phyloP scores from a whole-genome alignment of 2,113 vertebrate genomes.

The Tautogolabrus adspersus region DNA sequence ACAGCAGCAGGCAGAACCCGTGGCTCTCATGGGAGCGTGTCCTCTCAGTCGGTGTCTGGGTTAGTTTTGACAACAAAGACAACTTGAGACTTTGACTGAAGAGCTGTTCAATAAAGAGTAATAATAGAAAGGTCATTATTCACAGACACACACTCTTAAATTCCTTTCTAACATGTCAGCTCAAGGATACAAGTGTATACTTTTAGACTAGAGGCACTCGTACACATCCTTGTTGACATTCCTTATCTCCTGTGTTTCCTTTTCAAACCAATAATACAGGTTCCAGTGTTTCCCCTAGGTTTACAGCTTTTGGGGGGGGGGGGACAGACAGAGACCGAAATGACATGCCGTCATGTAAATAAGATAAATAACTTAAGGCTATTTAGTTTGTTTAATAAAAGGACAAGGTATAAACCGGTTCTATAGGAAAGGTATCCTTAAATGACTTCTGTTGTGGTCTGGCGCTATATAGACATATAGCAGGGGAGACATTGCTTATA shows the following conservation, averaged over 20 bases:
- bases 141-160: not conserved
- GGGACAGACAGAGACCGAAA: too few relatives aligned
- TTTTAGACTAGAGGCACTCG: conserved; percentile 7
- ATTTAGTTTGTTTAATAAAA: too few relatives aligned
- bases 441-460: too few relatives aligned
- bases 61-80: conserved; percentile 35
- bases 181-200: too few relatives aligned
- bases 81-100: not conserved
- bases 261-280: too few relatives aligned
- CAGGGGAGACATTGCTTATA: too few relatives aligned
- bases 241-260: conserved; percentile 12
- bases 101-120: conserved; percentile 27
- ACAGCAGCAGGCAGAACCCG: not conserved
- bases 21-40: conserved; percentile 40
- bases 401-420: too few relatives aligned
- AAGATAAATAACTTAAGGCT: too few relatives aligned
- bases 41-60: conserved; percentile 23
- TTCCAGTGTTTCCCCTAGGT: not conserved
- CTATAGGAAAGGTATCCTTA: too few relatives aligned
- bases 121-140: conserved; percentile 16
- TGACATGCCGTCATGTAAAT: too few relatives aligned
- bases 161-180: not conserved
- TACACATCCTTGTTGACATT: conserved; percentile 39
- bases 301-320: too few relatives aligned
- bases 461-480: too few relatives aligned